These are phyloP conservation scores for Alviniconcha strummeri DNA, from an alignment of 2,888 invertebrate species.

Conservation along the genomic window DNA sequence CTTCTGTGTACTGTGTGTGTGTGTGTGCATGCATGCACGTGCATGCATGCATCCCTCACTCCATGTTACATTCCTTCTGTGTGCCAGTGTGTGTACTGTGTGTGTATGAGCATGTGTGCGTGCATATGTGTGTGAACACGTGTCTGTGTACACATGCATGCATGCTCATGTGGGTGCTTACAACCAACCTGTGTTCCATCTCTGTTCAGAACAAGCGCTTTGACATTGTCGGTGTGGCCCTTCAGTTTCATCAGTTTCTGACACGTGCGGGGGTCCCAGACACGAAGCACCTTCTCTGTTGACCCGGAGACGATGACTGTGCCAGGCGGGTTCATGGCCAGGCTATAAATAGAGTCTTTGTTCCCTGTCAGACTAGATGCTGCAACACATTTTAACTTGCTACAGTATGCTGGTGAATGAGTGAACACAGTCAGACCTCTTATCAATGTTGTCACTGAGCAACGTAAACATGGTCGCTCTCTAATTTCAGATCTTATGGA, in stretches of 20 bases:
- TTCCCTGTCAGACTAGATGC: conserved; percentile 96
- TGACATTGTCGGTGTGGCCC: conserved; percentile 98
- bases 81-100: too few species aligned
- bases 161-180: too few species aligned
- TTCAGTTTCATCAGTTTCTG: conserved; percentile 95
- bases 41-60: too few species aligned
- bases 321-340: conserved; percentile 98
- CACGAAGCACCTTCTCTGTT: conserved; percentile 82
- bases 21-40: neutral
- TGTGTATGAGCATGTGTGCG: too few species aligned
- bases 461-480: neutral
- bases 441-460: neutral
- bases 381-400: conserved; percentile 67
- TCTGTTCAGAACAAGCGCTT: conserved; percentile 93
- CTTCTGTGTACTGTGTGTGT: neutral
- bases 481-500: neutral
- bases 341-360: conserved; percentile 98
- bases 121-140: too few species aligned
- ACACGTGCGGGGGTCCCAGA: conserved; percentile 98
- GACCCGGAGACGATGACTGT: conserved; percentile 94
- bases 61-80: too few species aligned
- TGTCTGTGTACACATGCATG: too few species aligned
- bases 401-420: neutral
- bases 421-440: neutral
- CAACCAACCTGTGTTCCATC: conserved; percentile 84